Percentiles rank a stretch among this genome's conserved stretches.
Evolutionary conservation across 2,797 vertebrate species (phyloP).

Genomic region (Spinus pinus): DNA sequence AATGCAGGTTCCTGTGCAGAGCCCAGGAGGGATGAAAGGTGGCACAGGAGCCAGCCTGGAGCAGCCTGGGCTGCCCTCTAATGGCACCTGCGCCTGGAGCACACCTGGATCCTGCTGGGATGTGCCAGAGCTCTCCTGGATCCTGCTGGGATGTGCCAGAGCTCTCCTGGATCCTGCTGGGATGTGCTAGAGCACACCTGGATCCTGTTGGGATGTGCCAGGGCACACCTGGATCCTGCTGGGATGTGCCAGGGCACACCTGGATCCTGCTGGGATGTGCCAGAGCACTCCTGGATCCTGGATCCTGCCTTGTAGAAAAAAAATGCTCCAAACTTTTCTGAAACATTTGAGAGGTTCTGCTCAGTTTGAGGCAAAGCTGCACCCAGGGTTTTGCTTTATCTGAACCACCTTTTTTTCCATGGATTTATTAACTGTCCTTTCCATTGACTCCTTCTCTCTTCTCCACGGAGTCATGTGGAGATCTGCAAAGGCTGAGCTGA

Average conservation of each 20-base stretch:
- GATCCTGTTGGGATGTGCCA: too few species aligned
- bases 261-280: too few species aligned
- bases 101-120: not conserved
- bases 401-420: not conserved
- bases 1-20: not conserved
- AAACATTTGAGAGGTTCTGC: not conserved
- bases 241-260: not conserved
- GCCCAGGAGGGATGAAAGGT: slow-evolving; percentile 60
- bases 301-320: not conserved
- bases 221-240: too few species aligned
- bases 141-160: too few species aligned
- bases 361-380: not conserved
- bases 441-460: not conserved
- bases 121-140: not conserved
- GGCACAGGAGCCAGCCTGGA: slow-evolving; percentile 7
- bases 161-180: too few species aligned
- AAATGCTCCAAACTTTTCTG: not conserved
- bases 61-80: slow-evolving; percentile 71
- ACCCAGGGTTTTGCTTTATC: not conserved
- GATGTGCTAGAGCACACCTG: too few species aligned
- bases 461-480: not conserved
- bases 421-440: not conserved
- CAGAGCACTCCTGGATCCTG: too few species aligned
- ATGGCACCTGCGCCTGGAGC: too few species aligned
- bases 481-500: not conserved